Evolutionary conservation across 2,888 invertebrate species (phyloP).

Genomic region (Isoperla grammatica): DNA sequence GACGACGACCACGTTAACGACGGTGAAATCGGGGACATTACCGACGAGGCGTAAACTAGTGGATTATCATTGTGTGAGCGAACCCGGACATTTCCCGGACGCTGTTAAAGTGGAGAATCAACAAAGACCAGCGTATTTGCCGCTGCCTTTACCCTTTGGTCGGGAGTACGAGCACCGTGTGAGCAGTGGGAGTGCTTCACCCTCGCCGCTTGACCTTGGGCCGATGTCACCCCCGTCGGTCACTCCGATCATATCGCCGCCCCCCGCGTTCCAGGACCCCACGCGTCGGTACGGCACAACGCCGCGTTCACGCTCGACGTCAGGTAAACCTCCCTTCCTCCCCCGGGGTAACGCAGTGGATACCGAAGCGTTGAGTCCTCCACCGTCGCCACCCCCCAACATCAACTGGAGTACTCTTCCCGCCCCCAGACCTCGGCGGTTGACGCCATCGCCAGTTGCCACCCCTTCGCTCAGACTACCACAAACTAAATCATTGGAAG

Average conservation of each 20-base stretch:
- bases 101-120: conserved; percentile 25
- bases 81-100: conserved; percentile 30
- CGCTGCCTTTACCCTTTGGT: conserved; percentile 24
- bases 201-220: conserved; percentile 29
- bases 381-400: conserved; percentile 44
- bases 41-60: conserved; percentile 42
- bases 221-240: conserved; percentile 56
- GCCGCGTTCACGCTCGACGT: conserved; percentile 37
- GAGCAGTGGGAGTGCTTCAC: conserved; percentile 22
- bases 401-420: conserved; percentile 42
- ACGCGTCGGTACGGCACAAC: conserved; percentile 30
- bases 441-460: conserved; percentile 35
- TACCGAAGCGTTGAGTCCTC: conserved; percentile 50
- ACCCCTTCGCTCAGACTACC: conserved; percentile 41
- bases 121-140: conserved; percentile 27
- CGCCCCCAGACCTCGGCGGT: conserved; percentile 35
- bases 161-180: conserved; percentile 24
- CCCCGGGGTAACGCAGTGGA: conserved; percentile 51
- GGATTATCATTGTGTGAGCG: conserved; percentile 41
- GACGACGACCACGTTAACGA: conserved; percentile 25
- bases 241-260: conserved; percentile 64
- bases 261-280: conserved; percentile 56
- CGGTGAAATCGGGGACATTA: conserved; percentile 37
- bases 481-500: conserved; percentile 52
- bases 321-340: conserved; percentile 48